Base-by-base conservation (phyloP, 2,888 invertebrate genomes). In the Conomelus anceps region DNA sequence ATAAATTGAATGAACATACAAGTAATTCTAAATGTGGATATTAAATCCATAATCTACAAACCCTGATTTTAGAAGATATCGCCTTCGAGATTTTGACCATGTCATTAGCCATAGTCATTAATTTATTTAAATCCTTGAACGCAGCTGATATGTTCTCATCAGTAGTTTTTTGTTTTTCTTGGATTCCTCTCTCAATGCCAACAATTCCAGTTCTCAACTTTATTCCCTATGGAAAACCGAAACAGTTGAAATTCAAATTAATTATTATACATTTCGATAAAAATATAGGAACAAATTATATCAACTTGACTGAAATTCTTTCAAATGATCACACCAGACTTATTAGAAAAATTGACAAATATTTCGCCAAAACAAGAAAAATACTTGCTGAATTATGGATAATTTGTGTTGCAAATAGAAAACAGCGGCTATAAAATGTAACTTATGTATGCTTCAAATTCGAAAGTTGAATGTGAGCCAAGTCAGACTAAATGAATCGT, bases 81-180 rank as follows among this genome's bases (percentile, higher is more conserved):
- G 95, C 96, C 93, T 98, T 98, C 0, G 99, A 98, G 91, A 99
- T 94, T 0, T 94, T 94, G 85, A 99, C 99, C 99, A 99, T 99
- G 91, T 99, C 99, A 93, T 98, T 98, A 0, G 99, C 99, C 96
- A 92, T 92, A 23, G 95, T 96, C 97, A 99, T 99, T 3, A 99
- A 94, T 92, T 98, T 97, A 92, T 95, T 97, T 89, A 99, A 95
- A 94, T 99, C 99, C 94, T 99, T 97, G 94, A 99, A 99, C 0
- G 99, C 99, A 91, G 96, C 95, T 22, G 96, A 96, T 92, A 99
- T 99, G 92, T 97, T 98, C 92, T 97, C 96, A 94, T 98, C 98
- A 0, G 98, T 98, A 85, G 97, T 97, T 93, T 97, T 96, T 88
- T 98, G 97, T 92, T 97, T 97, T 92, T 98, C 97, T 92, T 98